Evolutionary conservation across 2,888 invertebrate species (phyloP).

Genomic region (Euphydryas editha): DNA sequence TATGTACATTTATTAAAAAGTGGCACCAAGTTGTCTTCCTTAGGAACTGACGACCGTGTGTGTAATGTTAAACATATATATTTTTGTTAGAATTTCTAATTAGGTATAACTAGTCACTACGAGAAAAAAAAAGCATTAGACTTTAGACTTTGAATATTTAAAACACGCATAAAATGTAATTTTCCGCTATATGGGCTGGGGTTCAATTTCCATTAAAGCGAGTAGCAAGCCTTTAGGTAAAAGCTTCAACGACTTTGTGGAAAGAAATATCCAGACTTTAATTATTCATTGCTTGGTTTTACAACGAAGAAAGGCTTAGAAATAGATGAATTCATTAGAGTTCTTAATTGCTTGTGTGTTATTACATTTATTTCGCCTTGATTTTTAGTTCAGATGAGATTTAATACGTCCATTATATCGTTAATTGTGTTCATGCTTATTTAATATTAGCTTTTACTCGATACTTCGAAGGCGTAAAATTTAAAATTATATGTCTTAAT

Average conservation of each 20-base stretch:
- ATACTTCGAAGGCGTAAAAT: no score
- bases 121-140: not conserved
- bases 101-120: not conserved
- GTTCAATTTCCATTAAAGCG: conserved; percentile 11
- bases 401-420: no score
- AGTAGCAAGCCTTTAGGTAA: conserved; percentile 7
- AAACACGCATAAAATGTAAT: conserved; percentile 12
- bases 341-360: not conserved
- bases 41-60: no score
- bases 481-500: no score
- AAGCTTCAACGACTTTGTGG: conserved; percentile 5
- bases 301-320: not conserved
- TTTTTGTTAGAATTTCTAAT: not conserved
- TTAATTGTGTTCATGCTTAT: no score
- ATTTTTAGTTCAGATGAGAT: no score
- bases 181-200: conserved; percentile 3
- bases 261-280: conserved; percentile 11
- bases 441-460: no score
- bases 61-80: not conserved
- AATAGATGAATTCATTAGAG: conserved; percentile 6
- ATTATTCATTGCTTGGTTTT: conserved; percentile 6
- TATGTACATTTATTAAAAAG: no score
- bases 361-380: no score
- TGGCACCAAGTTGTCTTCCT: no score
- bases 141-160: conserved; percentile 1